Conservation (phyloP, 2,113 vertebrate species). For the Menura novaehollandiae region DNA sequence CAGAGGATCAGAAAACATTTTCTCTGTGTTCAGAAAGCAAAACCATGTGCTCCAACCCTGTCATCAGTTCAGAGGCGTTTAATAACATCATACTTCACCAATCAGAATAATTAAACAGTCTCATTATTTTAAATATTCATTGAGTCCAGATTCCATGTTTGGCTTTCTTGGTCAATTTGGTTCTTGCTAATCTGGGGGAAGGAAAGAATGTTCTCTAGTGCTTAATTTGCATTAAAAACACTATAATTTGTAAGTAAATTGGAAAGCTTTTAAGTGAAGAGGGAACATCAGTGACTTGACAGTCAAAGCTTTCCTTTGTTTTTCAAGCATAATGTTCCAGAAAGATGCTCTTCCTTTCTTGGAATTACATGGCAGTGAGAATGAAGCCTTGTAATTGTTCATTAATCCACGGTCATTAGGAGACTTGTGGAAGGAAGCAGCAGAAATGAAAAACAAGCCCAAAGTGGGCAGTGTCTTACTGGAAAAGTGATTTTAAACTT, state of each 20-base stretch:
- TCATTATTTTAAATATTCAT: conserved; percentile 61
- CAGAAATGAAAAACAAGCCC: not conserved
- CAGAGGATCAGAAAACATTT: not conserved
- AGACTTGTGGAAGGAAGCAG: not conserved
- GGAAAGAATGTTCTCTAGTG: conserved; percentile 54
- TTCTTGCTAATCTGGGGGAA: conserved; percentile 57
- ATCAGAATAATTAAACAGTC: conserved; percentile 66
- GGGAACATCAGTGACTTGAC: conserved; percentile 61
- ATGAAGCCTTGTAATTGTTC: conserved; percentile 48
- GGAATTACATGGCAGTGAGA: conserved; percentile 18
- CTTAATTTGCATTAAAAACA: conserved; percentile 67
- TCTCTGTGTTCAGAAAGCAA: not conserved
- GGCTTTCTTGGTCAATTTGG: conserved; percentile 64
- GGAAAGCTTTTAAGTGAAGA: conserved; percentile 58
- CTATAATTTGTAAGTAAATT: conserved; percentile 68
- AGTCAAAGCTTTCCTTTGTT: conserved; percentile 63
- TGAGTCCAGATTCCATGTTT: conserved; percentile 41
- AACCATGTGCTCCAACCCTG: not conserved
- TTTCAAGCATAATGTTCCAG: conserved; percentile 48
- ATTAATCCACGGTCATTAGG: conserved; percentile 38
- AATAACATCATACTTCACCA: conserved; percentile 46
- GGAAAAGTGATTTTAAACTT: not conserved
- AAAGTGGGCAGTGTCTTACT: not conserved
- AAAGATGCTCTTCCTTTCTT: conserved; percentile 53
- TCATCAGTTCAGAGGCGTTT: conserved; percentile 17